phyloP scores from a whole-genome alignment of 2,797 vertebrate genomes.

The Kryptopterus vitreolus region DNA sequence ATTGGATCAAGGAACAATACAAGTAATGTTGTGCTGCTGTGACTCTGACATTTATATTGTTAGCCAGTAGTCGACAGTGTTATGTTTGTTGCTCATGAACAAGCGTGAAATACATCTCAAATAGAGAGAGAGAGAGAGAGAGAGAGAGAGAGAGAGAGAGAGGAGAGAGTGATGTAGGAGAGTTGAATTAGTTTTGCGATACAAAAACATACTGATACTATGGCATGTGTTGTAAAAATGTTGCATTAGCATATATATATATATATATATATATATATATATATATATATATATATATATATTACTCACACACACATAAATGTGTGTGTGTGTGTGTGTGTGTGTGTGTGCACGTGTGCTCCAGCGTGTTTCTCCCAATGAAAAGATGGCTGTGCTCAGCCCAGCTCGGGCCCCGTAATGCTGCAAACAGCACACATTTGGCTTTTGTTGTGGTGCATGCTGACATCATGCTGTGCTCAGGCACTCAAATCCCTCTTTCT shows the following conservation, averaged over 20 bases:
- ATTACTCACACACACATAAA: no score
- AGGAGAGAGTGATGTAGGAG: no score
- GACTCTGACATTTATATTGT: not conserved
- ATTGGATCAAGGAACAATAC: not conserved
- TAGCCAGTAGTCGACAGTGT: not conserved
- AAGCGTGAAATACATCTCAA: not conserved
- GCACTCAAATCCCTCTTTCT: constrained; percentile 83
- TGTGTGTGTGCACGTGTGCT: constrained; percentile 37
- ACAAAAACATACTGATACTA: constrained; percentile 21
- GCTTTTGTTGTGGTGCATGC: constrained; percentile 82
- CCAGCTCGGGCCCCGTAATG: constrained; percentile 72
- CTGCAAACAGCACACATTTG: constrained; percentile 71
- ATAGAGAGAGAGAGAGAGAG: no score
- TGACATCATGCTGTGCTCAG: constrained; percentile 86
- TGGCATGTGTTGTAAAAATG: no score
- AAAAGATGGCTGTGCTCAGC: constrained; percentile 74
- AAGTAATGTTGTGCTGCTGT: constrained; percentile 1
- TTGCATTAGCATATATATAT: no score
- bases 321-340: constrained; percentile 37
- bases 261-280: constrained; percentile 37
- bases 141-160: no score
- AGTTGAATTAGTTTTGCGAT: constrained; percentile 12
- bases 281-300: constrained; percentile 42
- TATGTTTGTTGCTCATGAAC: not conserved
- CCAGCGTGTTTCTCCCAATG: constrained; percentile 62